Percentiles rank a stretch among this genome's conserved stretches.
phyloP scores from a whole-genome alignment of 1,140 invertebrate genomes.

The Augochlora pura region DNA sequence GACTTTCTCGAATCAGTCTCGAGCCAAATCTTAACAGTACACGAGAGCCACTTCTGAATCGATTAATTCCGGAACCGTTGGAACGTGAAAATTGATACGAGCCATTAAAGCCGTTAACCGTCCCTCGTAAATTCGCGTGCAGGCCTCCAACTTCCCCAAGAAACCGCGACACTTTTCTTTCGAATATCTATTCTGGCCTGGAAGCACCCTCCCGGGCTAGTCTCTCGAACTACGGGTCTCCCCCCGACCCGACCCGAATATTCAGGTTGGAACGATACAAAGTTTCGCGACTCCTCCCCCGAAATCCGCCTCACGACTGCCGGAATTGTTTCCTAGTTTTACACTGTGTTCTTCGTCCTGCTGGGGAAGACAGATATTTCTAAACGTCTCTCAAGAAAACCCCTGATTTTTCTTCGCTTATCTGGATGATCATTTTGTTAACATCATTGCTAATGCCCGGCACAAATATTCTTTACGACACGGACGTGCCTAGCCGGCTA shows the following conservation, averaged over 20 bases:
- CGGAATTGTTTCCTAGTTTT: conserved; percentile 1
- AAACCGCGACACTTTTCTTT: neutral
- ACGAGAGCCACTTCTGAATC: neutral
- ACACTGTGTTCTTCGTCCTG: neutral
- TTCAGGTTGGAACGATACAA: conserved; percentile 11
- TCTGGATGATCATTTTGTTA: no score
- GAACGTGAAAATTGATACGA: conserved; percentile 23
- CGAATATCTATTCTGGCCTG: neutral
- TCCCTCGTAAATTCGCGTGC: conserved; percentile 2
- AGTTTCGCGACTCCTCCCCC: conserved; percentile 1
- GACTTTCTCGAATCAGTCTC: neutral
- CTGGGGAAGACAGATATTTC: neutral
- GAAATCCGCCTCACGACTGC: conserved; percentile 14
- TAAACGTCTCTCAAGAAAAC: neutral
- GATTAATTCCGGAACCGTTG: conserved; percentile 5
- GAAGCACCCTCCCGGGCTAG: conserved; percentile 5
- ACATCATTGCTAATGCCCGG: no score
- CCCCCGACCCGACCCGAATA: neutral
- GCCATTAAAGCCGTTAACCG: conserved; percentile 17
- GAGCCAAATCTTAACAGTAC: neutral
- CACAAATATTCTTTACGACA: no score
- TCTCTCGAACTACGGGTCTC: neutral
- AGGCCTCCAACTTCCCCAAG: neutral
- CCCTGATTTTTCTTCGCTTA: no score
- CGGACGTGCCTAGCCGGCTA: no score